Evolutionary conservation across 2,888 invertebrate species (phyloP), one percentile per base, ranked within the genome.

Genomic region (Pegoplata infirma): DNA sequence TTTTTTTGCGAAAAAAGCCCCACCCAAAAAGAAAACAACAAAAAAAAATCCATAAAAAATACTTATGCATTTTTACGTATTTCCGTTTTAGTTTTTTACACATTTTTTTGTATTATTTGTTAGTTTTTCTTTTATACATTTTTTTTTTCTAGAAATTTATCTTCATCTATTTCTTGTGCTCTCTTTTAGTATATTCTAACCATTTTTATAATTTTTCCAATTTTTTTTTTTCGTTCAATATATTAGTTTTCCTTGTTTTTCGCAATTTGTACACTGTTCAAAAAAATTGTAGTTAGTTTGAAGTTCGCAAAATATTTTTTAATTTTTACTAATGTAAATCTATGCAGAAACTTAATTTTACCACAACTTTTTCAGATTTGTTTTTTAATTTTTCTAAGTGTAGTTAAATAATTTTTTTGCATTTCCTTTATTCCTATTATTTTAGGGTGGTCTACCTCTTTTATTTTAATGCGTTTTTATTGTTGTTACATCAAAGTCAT

Each of bases 1-100:
- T 25, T 40, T 53, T 8, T 61, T 53, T 19, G 46, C 23, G 10
- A 19, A 28, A 46, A 49, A 40, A 21, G 72, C 74, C 59, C 66
- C 74, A 71, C 76, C 80, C 74, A 71, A 66, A 76, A 56, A 47
- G 8, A 25, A 69, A 47, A 40, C 17, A 25, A 53, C 36, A 66
- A 47, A 19, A 32, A n/a, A n/a, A 63, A 36, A 17, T 7, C 46
- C 21, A 25, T 47, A 32, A 46, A 56, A 28, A 55, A 8, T 36
- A 59, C 59, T 40, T 16, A 46, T 16, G 58, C 23, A 73, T 63
- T 63, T 72, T 25, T 16, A 55, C 8, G 14, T 32, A 55, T 55
- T 28, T 55, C 55, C 55, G 40, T 58, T 8, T 23, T 12, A n/a
- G n/a, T n/a, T n/a, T n/a, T n/a, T n/a, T n/a, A n/a, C n/a, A n/a